Percentiles rank a stretch among this genome's conserved stretches.
These are phyloP conservation scores for Doryteuthis pealeii DNA, from an alignment of 1,140 invertebrate genomes.

Conservation along the genomic window DNA sequence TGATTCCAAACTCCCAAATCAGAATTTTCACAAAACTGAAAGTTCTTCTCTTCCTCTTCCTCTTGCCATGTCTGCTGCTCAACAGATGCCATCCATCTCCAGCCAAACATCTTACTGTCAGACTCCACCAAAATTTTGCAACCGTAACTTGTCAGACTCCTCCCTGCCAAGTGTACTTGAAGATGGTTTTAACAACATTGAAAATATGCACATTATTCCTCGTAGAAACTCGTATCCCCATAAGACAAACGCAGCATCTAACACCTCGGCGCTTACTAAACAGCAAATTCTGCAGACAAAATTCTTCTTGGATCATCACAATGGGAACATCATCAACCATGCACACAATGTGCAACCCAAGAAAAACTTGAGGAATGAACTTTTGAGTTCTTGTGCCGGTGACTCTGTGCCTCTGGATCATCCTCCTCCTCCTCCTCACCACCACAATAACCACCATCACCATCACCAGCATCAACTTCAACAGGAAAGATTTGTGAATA, in stretches of 20 bases:
- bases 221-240: constrained; percentile 2
- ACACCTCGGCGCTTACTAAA: background rate
- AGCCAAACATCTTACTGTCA: constrained; percentile 7
- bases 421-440: no score
- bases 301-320: background rate
- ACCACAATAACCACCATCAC: no score
- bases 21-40: background rate
- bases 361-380: background rate
- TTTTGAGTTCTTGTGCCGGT: background rate
- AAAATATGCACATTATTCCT: background rate
- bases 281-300: background rate
- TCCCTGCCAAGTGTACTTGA: background rate
- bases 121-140: constrained; percentile 4
- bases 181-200: background rate
- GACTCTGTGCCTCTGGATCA: background rate
- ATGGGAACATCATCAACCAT: background rate
- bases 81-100: background rate
- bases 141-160: background rate
- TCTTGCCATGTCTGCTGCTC: background rate
- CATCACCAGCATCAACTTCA: background rate
- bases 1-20: background rate
- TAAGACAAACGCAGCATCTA: background rate
- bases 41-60: background rate
- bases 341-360: background rate
- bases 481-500: constrained; percentile 1